These are phyloP conservation scores for Xiphias gladius DNA, from an alignment of 2,113 vertebrate genomes.

Conservation along the genomic window DNA sequence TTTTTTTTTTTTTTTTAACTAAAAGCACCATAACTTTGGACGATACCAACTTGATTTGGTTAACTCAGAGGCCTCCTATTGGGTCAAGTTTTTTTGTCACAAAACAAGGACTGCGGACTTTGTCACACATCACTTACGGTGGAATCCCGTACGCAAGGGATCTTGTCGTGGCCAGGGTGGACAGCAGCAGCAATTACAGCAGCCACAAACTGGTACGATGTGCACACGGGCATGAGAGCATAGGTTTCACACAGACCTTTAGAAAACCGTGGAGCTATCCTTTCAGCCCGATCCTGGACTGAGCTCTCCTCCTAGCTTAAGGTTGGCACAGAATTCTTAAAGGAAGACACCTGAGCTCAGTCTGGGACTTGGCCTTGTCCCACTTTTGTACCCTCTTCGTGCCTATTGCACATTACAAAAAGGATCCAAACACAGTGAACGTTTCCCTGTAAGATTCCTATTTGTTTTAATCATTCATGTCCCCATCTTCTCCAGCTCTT, in stretches of 20 bases:
- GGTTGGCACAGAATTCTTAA: neutral
- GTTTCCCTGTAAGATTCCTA: conserved; percentile 23
- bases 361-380: neutral
- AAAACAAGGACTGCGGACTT: neutral
- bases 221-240: neutral
- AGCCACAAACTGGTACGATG: too few species aligned
- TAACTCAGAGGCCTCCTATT: neutral
- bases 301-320: neutral
- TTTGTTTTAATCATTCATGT: conserved; percentile 32
- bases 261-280: neutral
- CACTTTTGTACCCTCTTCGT: neutral
- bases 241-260: neutral
- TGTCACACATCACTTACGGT: neutral
- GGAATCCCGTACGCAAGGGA: neutral
- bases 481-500: conserved; percentile 14
- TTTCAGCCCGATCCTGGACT: neutral
- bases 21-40: too few species aligned
- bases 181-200: neutral
- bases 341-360: conserved; percentile 25
- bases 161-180: neutral
- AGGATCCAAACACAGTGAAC: neutral
- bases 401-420: neutral
- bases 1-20: too few species aligned
- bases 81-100: neutral
- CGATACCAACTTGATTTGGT: neutral